These are phyloP conservation scores for Embidobia sp. DNA, from an alignment of 2,888 invertebrate species.

Conservation along the genomic window DNA sequence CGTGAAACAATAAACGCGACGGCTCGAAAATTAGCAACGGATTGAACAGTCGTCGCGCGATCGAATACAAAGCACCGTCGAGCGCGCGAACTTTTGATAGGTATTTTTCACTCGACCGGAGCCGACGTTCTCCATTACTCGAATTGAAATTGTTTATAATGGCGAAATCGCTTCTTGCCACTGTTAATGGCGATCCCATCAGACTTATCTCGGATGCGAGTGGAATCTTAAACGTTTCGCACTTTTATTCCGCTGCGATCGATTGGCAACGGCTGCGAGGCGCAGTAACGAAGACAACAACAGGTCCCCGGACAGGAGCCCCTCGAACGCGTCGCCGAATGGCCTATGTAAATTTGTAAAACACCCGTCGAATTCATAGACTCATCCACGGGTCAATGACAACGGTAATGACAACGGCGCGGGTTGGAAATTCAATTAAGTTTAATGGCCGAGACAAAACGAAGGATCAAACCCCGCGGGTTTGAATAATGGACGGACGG, in stretches of 20 bases:
- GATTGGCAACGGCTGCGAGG: conserved; percentile 28
- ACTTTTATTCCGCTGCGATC: conserved; percentile 49
- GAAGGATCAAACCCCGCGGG: conserved; percentile 46
- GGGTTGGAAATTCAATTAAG: conserved; percentile 83
- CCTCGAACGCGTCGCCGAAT: conserved; percentile 29
- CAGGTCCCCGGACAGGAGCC: not conserved
- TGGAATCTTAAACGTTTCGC: conserved; percentile 52
- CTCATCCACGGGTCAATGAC: conserved; percentile 69
- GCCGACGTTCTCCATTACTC: conserved; percentile 39
- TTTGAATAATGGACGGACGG: conserved; percentile 24
- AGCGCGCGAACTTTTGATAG: conserved; percentile 31
- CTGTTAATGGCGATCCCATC: conserved; percentile 62
- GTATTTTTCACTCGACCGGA: conserved; percentile 50
- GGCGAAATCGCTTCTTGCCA: conserved; percentile 60
- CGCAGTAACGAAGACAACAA: conserved; percentile 32
- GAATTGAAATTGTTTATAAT: conserved; percentile 60
- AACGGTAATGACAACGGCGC: conserved; percentile 67
- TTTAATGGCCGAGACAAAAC: conserved; percentile 80
- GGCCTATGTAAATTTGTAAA: conserved; percentile 71
- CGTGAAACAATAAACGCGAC: too few species aligned
- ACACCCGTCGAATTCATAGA: conserved; percentile 69
- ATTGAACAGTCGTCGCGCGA: conserved; percentile 4
- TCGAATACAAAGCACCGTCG: conserved; percentile 12
- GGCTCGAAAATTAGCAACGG: conserved; percentile 15
- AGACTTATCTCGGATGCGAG: conserved; percentile 41